Evolutionary conservation across 2,113 vertebrate species (phyloP), one percentile per base, ranked within the genome.

Genomic region (Silurus meridionalis): DNA sequence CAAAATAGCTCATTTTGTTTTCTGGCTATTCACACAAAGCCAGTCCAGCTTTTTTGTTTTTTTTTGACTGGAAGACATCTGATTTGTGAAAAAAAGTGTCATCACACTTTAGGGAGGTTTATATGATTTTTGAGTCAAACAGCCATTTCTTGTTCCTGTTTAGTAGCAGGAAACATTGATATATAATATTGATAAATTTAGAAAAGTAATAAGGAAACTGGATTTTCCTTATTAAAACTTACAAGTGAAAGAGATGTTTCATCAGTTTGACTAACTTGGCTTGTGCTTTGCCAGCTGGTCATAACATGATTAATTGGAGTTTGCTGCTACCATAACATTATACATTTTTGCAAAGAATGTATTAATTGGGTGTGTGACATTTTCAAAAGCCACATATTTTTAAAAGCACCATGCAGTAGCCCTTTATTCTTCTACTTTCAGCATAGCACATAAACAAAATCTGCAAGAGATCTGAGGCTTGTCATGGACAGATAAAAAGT

Each of bases 391-490:
- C 11, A 37, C 60, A 21, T 83, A 74, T 83, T 60, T 61, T 60
- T 83, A 83, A 83, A 72, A 72, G 48, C 50, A 25, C 21, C 13
- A 37, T 57, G 46, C 71, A 74, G 66, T 66, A 83, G 13, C 25
- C 48, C 25, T 21, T n/a, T 83, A 11, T 52, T 28, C n/a, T 82
- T n/a, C 23, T 15, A n/a, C 50, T 71, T 46, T 60, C 53, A 71
- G 8, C 25, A 83, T 8, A 21, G n/a, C 63, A 71, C 25, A 69
- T 71, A 66, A 83, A 83, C 64, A 83, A 19, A 69, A 83, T 69
- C 66, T 57, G 52, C 19, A 69, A 74, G 57, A 8, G 67, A 61
- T 74, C 7, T 23, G 28, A 72, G 17, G 28, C 63, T 82, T 48
- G 3, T 64, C 25, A n/a, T 52, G 46, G 13, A 14, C 46, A n/a